Evolutionary conservation across 1,140 invertebrate genomes (phyloP), one percentile per base, ranked within the genome.

Genomic region (Caerostris darwini): DNA sequence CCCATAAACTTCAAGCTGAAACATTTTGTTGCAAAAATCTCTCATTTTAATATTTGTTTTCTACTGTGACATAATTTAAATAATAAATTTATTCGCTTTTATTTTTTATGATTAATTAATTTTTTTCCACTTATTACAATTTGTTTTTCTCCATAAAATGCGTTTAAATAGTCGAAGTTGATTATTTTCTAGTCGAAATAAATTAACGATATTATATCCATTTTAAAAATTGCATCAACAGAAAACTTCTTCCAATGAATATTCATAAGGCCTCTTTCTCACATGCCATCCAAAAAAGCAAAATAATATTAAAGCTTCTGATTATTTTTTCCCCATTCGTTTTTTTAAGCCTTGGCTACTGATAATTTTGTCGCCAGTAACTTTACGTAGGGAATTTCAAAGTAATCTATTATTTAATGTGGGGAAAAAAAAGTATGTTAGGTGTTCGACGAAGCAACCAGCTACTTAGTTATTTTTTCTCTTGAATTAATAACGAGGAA

Each of bases 371-470:
- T 34, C 34, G 34, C 34, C 34, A 34, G 34, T 34, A 34, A 34
- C 34, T 77, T 77, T 12, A 50, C 71, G 71, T 34, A 3, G 19
- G 8, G 67, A 77, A 77, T 50, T 10, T 8, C 50, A 12, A 34
- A 50, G 34, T 53, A 77, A 77, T 77, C 19, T 53, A 50, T 77
- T 77, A 77, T 77, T 77, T 77, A 77, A 77, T 77, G 34, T 7
- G 53, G 12, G 14, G n/a, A n/a, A n/a, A n/a, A 34, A 77, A 77
- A 50, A 7, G 53, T 10, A 50, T 34, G 34, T 77, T 34, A 77
- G 10, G 71, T 77, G 34, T 77, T 77, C 71, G 71, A 10, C 53
- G 71, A 50, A 77, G 8, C 19, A 34, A 34, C 34, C 34, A 50
- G 34, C 71, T 77, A 77, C 53, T 77, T 77, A 34, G 34, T 34